These are phyloP conservation scores for Pelosia muscerda DNA, from an alignment of 2,888 invertebrate genomes.

Conservation along the genomic window DNA sequence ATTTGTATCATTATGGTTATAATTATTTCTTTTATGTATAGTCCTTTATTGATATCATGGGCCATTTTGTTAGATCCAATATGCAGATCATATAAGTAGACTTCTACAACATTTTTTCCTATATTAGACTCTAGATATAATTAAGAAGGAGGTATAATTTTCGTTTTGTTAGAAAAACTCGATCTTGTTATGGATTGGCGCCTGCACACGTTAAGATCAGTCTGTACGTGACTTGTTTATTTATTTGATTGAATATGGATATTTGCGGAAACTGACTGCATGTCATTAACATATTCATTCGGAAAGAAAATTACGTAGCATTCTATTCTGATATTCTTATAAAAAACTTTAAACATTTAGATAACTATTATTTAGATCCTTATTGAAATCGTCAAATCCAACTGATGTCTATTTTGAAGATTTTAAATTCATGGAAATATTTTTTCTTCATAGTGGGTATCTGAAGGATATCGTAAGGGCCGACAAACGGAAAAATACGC, in stretches of 20 bases:
- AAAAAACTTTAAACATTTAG: background rate
- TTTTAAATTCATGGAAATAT: no score
- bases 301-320: constrained; percentile 9
- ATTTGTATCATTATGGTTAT: no score
- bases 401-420: background rate
- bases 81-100: constrained; percentile 2
- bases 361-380: background rate
- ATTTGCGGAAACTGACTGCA: constrained; percentile 50
- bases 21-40: no score
- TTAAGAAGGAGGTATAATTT: constrained; percentile 73
- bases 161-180: constrained; percentile 75
- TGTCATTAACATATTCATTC: constrained; percentile 30
- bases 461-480: no score
- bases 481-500: no score
- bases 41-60: background rate
- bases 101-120: constrained; percentile 13
- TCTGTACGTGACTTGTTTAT: constrained; percentile 62
- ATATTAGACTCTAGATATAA: constrained; percentile 11
- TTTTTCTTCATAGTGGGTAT: no score
- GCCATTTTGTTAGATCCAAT: background rate
- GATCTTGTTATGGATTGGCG: constrained; percentile 71
- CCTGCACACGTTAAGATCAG: constrained; percentile 59
- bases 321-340: constrained; percentile 8
- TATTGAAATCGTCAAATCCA: no score
- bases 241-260: constrained; percentile 52